Percentiles rank a stretch among this genome's conserved stretches.
These are phyloP conservation scores for Acrocephalus kingi DNA, from an alignment of 2,113 vertebrate genomes.

Conservation along the genomic window DNA sequence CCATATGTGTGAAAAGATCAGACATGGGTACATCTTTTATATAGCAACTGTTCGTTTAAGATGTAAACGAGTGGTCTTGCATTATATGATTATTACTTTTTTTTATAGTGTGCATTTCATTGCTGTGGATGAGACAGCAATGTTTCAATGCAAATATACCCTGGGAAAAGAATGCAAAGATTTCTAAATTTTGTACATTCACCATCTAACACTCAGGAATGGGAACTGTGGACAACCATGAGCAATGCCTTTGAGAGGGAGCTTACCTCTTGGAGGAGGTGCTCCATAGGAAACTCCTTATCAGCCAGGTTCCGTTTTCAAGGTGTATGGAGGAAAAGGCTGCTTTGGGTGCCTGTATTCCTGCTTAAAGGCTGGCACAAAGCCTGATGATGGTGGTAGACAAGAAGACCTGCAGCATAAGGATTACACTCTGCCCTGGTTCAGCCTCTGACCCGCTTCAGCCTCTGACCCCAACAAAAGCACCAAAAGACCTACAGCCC, in stretches of 20 bases:
- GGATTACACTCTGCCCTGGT: background rate
- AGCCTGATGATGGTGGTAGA: background rate
- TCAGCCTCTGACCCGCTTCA: background rate
- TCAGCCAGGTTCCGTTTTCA: background rate
- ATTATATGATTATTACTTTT: background rate
- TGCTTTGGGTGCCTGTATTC: background rate
- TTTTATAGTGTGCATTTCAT: background rate
- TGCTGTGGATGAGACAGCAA: background rate
- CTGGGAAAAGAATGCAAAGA: background rate
- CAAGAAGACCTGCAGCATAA: background rate
- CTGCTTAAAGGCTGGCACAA: background rate
- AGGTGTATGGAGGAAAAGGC: background rate
- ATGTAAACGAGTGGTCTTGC: background rate
- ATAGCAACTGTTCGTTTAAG: background rate
- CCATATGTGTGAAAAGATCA: slow-evolving; percentile 14
- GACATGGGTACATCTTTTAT: background rate
- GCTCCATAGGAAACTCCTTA: background rate
- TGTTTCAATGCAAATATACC: background rate
- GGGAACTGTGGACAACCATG: background rate
- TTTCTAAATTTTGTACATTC: background rate
- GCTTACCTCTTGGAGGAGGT: background rate
- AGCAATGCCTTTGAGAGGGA: background rate
- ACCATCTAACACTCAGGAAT: background rate
- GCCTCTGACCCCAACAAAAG: background rate
- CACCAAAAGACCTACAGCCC: background rate